phyloP scores from a whole-genome alignment of 1,140 invertebrate genomes.

The Olivierus martensii region DNA sequence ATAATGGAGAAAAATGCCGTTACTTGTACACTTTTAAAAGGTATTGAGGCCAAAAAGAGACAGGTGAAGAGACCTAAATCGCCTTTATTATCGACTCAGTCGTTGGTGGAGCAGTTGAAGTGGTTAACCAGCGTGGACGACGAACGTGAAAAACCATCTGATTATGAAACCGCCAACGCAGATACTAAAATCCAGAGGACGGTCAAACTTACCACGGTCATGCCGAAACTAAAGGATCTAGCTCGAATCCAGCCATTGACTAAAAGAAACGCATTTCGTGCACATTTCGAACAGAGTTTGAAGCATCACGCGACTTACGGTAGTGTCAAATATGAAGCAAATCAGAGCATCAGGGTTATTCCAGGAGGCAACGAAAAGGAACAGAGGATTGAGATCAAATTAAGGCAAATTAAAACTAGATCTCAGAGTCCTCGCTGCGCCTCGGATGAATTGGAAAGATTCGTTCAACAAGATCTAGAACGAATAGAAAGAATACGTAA shows the following conservation, averaged over 20 bases:
- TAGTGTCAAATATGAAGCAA: not conserved
- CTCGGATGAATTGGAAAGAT: conserved; percentile 58
- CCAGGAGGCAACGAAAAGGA: not conserved
- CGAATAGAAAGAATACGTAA: conserved; percentile 64
- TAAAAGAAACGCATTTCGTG: not conserved
- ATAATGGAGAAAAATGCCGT: conserved; percentile 57
- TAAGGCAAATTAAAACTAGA: not conserved
- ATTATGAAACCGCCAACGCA: not conserved
- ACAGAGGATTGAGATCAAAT: not conserved
- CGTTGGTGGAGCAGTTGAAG: conserved; percentile 12
- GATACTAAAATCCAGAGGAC: not conserved
- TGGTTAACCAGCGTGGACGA: conserved; percentile 15
- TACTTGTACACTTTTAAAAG: conserved; percentile 48
- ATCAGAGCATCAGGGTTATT: not conserved
- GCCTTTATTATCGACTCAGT: conserved; percentile 7
- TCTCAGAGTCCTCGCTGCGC: not conserved
- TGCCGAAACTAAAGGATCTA: not conserved
- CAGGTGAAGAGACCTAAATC: conserved; percentile 9
- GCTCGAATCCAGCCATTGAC: not conserved
- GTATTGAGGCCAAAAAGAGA: conserved; percentile 10
- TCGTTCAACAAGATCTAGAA: conserved; percentile 65
- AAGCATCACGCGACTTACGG: no score
- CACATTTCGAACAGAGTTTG: not conserved
- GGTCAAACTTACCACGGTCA: not conserved
- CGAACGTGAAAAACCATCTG: not conserved